Evolutionary conservation across 2,113 vertebrate species (phyloP), one percentile per base, ranked within the genome.

Genomic region (Pygoscelis antarcticus): DNA sequence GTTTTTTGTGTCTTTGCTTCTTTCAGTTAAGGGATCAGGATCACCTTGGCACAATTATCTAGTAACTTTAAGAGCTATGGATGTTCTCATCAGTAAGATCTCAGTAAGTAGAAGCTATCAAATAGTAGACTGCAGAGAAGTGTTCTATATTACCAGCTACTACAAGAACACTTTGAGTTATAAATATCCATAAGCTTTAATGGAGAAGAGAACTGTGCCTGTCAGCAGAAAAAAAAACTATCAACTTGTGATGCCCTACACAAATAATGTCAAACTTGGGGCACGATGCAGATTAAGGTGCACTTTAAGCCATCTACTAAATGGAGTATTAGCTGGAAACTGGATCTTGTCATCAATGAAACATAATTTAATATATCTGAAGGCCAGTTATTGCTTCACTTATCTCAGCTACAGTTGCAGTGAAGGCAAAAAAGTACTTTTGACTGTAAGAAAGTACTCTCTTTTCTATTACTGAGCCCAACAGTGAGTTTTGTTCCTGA

Each of bases 161-260:
- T 86, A 79, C 78, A 75, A 84, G 96, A 95, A 95, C 92, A 93
- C 66, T 97, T 94, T 60, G 72, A 77, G 84, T 89, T 93, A 95
- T 96, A 95, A 94, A 94, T 97, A 95, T 91, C 96, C 91, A 97
- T 95, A 95, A 97, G 74, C 82, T 96, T 96, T 96, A 96, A 93
- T 94, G 95, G 93, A 83, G 90, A 93, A 97, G 87, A 91, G 81
- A 96, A 97, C 80, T 85, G 87, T 92, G 72, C 72, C 89, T 96
- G 92, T 96, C 95, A 96, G 92, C 91, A 90, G 57, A 86, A 96
- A 96, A 89, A 93, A 97, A 94, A 75, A 89, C 92, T 95, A 97
- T 93, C 97, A 96, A 93, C 92, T 88, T 93, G 83, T 14, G 30
- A 87, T 91, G 91, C 91, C 89, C 86, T 96, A 93, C 89, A 96